Evolutionary conservation across 2,113 vertebrate species (phyloP).

Genomic region (Turdus rufiventris): DNA sequence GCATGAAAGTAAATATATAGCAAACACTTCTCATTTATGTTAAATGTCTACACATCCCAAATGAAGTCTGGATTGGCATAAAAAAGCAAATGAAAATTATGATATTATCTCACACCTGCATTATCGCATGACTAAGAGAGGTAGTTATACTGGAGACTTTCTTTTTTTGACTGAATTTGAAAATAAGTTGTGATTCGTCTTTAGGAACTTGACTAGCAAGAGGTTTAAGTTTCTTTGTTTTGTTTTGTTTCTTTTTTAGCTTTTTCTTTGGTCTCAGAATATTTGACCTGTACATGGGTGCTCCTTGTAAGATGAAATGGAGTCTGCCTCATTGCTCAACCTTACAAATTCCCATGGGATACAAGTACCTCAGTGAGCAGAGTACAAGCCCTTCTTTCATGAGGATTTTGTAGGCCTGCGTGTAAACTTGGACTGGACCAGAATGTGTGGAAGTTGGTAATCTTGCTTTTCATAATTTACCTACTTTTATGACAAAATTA

Average conservation of each 20-base stretch:
- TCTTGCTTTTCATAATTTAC: slow-evolving; percentile 1
- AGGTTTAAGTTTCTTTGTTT: not conserved
- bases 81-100: not conserved
- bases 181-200: not conserved
- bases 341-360: not conserved
- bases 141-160: not conserved
- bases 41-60: not conserved
- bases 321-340: not conserved
- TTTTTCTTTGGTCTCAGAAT: not conserved
- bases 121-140: not conserved
- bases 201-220: not conserved
- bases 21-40: not conserved
- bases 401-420: not conserved
- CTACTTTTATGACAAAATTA: slow-evolving; percentile 20
- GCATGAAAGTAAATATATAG: not conserved
- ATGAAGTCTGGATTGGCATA: not conserved
- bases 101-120: not conserved
- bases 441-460: slow-evolving; percentile 8
- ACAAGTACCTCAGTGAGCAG: not conserved
- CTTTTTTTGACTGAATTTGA: not conserved
- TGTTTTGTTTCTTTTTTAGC: not conserved
- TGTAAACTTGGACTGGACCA: not conserved
- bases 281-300: not conserved
- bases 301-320: not conserved
- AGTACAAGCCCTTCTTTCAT: not conserved